Conservation (phyloP, 2,113 vertebrate species). For the Myotis lucifugus region DNA sequence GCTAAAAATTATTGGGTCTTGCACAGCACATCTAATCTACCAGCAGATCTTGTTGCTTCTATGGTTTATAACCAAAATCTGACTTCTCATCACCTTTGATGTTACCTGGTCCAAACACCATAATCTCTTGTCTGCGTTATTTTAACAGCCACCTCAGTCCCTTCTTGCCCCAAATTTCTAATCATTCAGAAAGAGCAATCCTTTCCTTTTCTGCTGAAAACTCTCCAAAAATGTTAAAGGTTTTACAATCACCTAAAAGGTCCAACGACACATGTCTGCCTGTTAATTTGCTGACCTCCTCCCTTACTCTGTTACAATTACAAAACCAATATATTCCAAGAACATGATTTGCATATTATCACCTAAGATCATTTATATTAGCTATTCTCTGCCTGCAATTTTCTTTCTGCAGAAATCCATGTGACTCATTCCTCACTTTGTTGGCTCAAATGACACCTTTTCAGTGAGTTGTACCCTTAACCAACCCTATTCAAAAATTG, state of each 20-base stretch:
- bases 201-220: neutral
- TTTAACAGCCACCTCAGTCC: neutral
- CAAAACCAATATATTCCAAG: neutral
- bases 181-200: neutral
- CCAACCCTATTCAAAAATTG: neutral
- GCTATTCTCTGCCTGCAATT: neutral
- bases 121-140: neutral
- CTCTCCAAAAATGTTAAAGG: neutral
- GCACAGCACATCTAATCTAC: neutral
- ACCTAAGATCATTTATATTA: neutral
- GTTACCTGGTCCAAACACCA: neutral
- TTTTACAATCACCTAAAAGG: neutral
- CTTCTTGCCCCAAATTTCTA: neutral
- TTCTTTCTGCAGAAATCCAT: neutral
- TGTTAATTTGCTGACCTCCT: neutral
- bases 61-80: neutral
- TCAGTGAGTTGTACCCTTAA: neutral
- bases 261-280: neutral
- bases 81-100: neutral
- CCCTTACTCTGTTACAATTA: neutral
- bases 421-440: neutral
- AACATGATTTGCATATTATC: neutral
- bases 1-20: neutral
- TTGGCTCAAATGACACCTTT: constrained; percentile 10
- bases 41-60: neutral